Evolutionary conservation across 1,140 invertebrate species (phyloP).

Genomic region (Drosophila equinoxialis): DNA sequence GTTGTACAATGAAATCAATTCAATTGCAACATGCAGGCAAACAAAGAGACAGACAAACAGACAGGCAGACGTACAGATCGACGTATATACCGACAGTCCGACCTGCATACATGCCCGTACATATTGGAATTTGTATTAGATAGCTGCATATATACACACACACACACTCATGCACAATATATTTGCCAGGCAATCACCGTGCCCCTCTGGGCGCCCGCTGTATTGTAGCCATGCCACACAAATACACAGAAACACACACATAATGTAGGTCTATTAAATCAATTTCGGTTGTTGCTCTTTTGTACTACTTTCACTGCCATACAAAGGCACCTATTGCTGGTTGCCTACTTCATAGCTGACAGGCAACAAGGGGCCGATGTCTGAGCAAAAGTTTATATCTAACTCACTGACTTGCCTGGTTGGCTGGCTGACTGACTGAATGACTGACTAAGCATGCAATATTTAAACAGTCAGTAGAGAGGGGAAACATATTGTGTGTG

Average conservation of each 20-base stretch:
- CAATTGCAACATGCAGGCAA: slow-evolving; percentile 14
- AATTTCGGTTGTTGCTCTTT: slow-evolving; percentile 73
- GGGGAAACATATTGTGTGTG: slow-evolving; percentile 38
- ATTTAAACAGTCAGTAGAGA: slow-evolving; percentile 47
- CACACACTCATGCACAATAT: slow-evolving; percentile 7
- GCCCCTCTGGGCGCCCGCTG: background rate
- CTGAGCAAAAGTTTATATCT: slow-evolving; percentile 17
- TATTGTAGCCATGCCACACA: slow-evolving; percentile 10
- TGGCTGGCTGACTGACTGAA: slow-evolving; percentile 29
- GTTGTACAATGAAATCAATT: slow-evolving; percentile 20
- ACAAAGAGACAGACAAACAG: slow-evolving; percentile 13
- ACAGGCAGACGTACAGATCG: slow-evolving; percentile 6
- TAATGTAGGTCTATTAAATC: slow-evolving; percentile 73
- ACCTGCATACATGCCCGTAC: too few species aligned
- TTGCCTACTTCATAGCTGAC: slow-evolving; percentile 25
- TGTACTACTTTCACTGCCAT: slow-evolving; percentile 63
- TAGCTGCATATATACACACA: slow-evolving; percentile 3
- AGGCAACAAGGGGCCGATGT: slow-evolving; percentile 18
- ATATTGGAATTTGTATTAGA: slow-evolving; percentile 2
- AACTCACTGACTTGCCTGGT: slow-evolving; percentile 12
- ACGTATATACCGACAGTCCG: background rate
- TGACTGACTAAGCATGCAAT: slow-evolving; percentile 49
- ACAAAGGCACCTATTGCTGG: slow-evolving; percentile 1
- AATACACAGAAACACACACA: slow-evolving; percentile 33
- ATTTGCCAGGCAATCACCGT: slow-evolving; percentile 15